These are phyloP conservation scores for Apamea epomidion DNA, from an alignment of 2,888 invertebrate species.

Conservation along the genomic window DNA sequence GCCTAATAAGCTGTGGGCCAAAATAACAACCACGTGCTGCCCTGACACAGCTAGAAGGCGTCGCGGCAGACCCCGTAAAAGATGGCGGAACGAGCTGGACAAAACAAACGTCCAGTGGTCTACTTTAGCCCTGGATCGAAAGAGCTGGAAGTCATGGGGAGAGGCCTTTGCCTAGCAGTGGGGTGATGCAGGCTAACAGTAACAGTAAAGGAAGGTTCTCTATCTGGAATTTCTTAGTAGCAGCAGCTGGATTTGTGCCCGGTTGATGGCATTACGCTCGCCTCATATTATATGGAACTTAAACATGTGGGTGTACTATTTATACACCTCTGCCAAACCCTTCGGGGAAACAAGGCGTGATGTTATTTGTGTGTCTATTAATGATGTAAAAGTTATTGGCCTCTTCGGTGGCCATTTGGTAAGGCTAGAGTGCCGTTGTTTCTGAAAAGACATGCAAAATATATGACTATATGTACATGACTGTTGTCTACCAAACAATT, in stretches of 20 bases:
- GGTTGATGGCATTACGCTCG: not conserved
- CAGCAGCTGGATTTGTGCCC: not conserved
- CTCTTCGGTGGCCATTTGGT: not conserved
- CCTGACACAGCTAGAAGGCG: no score
- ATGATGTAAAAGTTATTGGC: not conserved
- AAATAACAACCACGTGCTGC: no score
- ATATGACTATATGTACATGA: no score
- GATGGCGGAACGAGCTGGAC: no score
- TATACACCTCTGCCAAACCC: not conserved
- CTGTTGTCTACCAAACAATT: conserved; percentile 3
- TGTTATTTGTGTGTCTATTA: not conserved
- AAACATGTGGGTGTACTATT: not conserved
- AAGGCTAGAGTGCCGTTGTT: not conserved
- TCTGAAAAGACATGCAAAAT: not conserved
- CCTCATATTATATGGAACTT: not conserved
- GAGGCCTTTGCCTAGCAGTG: no score
- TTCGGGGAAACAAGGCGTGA: not conserved
- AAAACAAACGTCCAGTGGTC: no score
- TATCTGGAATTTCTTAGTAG: not conserved
- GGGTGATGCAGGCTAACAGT: no score
- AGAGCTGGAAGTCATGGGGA: no score
- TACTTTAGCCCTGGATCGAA: no score
- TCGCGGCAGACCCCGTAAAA: no score
- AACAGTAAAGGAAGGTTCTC: not conserved
- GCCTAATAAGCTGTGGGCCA: no score